A percentile compares a stretch with the other conserved stretches of the same genome.
Evolutionary conservation across 2,797 vertebrate species (phyloP).

Genomic region (Sebastes vulpes): DNA sequence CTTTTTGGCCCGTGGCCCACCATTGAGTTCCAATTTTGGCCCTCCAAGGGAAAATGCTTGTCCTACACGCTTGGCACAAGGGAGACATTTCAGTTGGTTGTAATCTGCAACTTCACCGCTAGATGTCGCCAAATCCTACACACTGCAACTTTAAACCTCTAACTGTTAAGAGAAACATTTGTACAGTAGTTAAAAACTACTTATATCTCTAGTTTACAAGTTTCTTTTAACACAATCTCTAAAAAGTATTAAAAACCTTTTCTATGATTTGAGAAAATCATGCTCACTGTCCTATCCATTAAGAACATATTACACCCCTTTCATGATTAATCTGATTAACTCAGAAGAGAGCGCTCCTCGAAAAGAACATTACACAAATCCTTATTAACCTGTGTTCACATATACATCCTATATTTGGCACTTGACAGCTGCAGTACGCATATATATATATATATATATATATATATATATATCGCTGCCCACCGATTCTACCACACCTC

Average conservation of each 20-base stretch:
- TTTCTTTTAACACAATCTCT: neutral
- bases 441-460: slow-evolving; percentile 18
- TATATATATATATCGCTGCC: slow-evolving; percentile 3
- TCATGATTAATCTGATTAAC: neutral
- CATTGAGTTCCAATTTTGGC: too few relatives aligned
- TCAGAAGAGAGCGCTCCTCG: neutral
- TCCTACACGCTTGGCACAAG: too few relatives aligned
- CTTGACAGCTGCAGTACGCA: neutral
- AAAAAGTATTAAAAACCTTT: neutral
- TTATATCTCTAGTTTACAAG: neutral
- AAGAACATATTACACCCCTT: neutral
- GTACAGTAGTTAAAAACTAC: neutral
- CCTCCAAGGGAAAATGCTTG: too few relatives aligned
- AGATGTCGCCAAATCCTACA: too few relatives aligned
- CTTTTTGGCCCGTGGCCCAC: too few relatives aligned
- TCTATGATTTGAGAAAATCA: neutral
- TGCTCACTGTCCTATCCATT: neutral
- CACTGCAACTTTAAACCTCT: neutral
- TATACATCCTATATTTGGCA: too few relatives aligned
- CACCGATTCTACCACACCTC: slow-evolving; percentile 18
- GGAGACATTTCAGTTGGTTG: too few relatives aligned
- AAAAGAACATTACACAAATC: slow-evolving; percentile 26
- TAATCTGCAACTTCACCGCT: too few relatives aligned
- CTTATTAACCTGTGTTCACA: slow-evolving; percentile 12
- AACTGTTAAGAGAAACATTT: neutral